These are phyloP conservation scores for Rotaria magnacalcarata DNA, from an alignment of 2,888 invertebrate genomes.

Conservation along the genomic window DNA sequence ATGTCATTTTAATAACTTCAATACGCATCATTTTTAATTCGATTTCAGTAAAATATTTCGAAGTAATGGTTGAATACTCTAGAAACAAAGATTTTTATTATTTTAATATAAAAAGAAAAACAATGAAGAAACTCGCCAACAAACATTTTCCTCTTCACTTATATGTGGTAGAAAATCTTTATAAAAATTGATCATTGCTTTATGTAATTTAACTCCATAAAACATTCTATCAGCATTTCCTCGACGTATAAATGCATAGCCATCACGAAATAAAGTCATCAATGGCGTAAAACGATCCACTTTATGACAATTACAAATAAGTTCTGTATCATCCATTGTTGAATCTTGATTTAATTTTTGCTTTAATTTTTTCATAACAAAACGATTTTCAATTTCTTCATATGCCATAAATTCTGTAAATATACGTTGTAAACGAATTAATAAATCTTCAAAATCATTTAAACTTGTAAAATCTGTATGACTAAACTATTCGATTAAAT, in stretches of 20 bases:
- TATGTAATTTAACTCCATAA: slow-evolving; percentile 56
- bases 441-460: slow-evolving; percentile 54
- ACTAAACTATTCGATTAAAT: slow-evolving; percentile 51
- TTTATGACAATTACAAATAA: slow-evolving; percentile 61
- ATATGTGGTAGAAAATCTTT: slow-evolving; percentile 61
- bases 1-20: slow-evolving; percentile 57
- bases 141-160: slow-evolving; percentile 62
- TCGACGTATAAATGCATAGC: slow-evolving; percentile 51
- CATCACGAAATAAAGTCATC: slow-evolving; percentile 58
- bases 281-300: slow-evolving; percentile 60
- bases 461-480: slow-evolving; percentile 58
- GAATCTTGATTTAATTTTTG: slow-evolving; percentile 53
- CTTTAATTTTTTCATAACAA: slow-evolving; percentile 60
- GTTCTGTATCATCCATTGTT: slow-evolving; percentile 56
- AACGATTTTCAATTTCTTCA: slow-evolving; percentile 61
- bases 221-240: slow-evolving; percentile 54
- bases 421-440: slow-evolving; percentile 57
- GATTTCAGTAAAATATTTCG: slow-evolving; percentile 61
- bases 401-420: slow-evolving; percentile 61
- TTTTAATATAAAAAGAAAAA: slow-evolving; percentile 34
- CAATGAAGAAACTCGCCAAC: no score
- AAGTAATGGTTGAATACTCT: slow-evolving; percentile 61
- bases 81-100: background rate
- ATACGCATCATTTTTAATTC: slow-evolving; percentile 60
- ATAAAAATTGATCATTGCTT: slow-evolving; percentile 59